phyloP scores from a whole-genome alignment of 2,888 invertebrate genomes.

The Drosophila meridiana region DNA sequence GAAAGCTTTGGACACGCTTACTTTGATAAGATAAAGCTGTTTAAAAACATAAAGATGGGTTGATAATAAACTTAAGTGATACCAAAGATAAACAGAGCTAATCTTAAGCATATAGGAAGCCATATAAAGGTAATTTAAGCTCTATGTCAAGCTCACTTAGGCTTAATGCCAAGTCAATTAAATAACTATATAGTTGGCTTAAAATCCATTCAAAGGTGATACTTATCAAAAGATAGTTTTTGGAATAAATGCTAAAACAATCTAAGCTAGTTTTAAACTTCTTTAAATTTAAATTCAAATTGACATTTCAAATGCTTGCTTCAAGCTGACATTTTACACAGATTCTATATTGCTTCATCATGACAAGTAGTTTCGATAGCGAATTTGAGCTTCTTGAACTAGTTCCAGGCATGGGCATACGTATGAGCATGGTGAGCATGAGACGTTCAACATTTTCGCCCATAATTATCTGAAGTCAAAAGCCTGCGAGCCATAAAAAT shows the following conservation, averaged over 20 bases:
- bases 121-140: neutral
- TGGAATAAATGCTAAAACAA: neutral
- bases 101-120: neutral
- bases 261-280: neutral
- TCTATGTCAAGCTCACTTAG: neutral
- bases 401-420: neutral
- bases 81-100: no score
- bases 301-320: no score
- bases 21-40: neutral
- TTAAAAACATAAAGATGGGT: neutral
- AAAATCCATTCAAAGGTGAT: neutral
- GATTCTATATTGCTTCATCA: neutral
- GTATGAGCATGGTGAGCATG: neutral
- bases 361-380: neutral
- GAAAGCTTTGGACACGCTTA: neutral
- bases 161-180: no score
- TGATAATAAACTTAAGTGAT: neutral
- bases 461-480: slow-evolving; percentile 53
- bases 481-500: slow-evolving; percentile 46
- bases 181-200: neutral
- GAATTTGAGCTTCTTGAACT: slow-evolving; percentile 8
- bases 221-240: no score
- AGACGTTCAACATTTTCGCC: neutral
- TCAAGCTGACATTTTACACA: neutral
- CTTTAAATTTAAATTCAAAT: neutral